Conservation (phyloP, 1,140 invertebrate genomes). For the Thalassaphorura encarpata region DNA sequence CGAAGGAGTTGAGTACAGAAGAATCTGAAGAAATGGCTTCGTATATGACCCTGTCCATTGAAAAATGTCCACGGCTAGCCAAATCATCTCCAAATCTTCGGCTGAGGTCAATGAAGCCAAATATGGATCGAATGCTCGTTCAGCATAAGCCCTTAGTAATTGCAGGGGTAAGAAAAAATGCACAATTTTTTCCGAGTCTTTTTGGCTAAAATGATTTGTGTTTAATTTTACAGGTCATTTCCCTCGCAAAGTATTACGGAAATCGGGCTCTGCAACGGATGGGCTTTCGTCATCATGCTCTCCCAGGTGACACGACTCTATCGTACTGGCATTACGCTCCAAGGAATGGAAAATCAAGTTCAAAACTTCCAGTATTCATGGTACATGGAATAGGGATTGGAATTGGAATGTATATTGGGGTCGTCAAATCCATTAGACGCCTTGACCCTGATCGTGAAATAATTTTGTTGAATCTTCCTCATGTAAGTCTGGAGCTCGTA, state of each 20-base stretch:
- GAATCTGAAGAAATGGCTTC: background rate
- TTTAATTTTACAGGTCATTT: conserved; percentile 2
- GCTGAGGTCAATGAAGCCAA: conserved; percentile 6
- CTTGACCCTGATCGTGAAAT: background rate
- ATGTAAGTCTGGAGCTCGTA: conserved; percentile 5
- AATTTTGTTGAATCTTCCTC: conserved; percentile 1
- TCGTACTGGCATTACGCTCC: conserved; percentile 11
- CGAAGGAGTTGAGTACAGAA: background rate
- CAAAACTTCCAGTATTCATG: conserved; percentile 12
- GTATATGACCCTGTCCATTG: background rate
- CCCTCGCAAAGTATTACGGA: background rate
- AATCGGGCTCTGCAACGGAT: too few species aligned
- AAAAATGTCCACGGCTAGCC: background rate
- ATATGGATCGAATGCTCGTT: conserved; percentile 10
- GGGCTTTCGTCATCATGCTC: too few species aligned
- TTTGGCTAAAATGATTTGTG: background rate
- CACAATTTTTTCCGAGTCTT: background rate
- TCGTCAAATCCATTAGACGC: background rate
- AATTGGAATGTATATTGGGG: conserved; percentile 5
- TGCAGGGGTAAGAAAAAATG: conserved; percentile 7
- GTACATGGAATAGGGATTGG: conserved; percentile 10
- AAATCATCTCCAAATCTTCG: background rate
- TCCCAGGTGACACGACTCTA: too few species aligned
- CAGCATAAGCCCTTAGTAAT: conserved; percentile 16
- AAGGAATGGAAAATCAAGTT: background rate